Conservation (phyloP, 2,888 invertebrate genomes). For the Exocentrus adspersus region DNA sequence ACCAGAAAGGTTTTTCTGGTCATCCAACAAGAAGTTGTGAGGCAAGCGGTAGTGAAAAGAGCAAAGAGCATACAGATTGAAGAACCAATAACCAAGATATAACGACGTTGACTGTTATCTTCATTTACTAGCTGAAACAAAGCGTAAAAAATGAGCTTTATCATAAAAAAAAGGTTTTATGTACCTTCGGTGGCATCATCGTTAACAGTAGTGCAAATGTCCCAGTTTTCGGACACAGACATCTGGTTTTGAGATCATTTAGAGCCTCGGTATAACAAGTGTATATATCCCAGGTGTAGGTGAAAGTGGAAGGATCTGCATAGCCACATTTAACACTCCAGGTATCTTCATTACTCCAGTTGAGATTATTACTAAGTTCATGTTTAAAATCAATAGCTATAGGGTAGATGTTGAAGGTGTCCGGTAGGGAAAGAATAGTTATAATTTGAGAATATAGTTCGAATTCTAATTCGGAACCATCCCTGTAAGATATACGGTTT, state of each 20-base stretch:
- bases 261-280: conserved; percentile 67
- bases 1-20: conserved; percentile 68
- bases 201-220: conserved; percentile 73
- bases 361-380: conserved; percentile 60
- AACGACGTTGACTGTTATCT: conserved; percentile 48
- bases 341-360: conserved; percentile 56
- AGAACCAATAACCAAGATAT: conserved; percentile 67
- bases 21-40: conserved; percentile 64
- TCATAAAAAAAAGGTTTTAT: not conserved
- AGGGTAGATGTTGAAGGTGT: conserved; percentile 48
- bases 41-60: conserved; percentile 63
- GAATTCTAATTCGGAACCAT: conserved; percentile 75
- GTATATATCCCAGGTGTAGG: conserved; percentile 72
- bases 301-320: conserved; percentile 64
- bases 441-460: conserved; percentile 71
- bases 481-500: conserved; percentile 63
- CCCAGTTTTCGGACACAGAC: conserved; percentile 71
- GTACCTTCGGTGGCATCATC: conserved; percentile 56
- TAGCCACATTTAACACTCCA: conserved; percentile 66
- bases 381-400: conserved; percentile 65
- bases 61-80: conserved; percentile 66
- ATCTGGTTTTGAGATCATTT: conserved; percentile 67
- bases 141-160: not conserved
- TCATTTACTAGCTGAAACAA: conserved; percentile 47
- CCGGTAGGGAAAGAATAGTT: conserved; percentile 55